Evolutionary conservation across 1,140 invertebrate genomes (phyloP).

Genomic region (Lutraria rhynchaena): DNA sequence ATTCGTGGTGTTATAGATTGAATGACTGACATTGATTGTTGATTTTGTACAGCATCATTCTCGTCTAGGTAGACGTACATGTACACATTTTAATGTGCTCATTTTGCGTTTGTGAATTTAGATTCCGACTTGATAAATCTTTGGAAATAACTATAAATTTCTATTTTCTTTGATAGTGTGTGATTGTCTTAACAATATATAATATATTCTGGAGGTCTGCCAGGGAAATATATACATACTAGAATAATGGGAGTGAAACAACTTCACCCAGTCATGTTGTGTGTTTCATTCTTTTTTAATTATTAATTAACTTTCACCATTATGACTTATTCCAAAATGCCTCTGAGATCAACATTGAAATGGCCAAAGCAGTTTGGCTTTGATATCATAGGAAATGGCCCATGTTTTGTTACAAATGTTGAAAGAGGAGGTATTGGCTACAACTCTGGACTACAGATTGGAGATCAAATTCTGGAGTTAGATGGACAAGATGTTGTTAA

Average conservation of each 20-base stretch:
- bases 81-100: neutral
- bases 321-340: conserved; percentile 69
- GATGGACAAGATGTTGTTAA: conserved; percentile 79
- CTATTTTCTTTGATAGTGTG: neutral
- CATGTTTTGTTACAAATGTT: conserved; percentile 78
- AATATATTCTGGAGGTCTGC: neutral
- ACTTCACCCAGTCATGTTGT: too few relatives aligned
- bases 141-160: neutral
- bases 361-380: conserved; percentile 81
- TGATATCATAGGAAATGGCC: conserved; percentile 79
- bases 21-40: neutral
- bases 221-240: neutral
- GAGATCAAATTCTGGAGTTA: conserved; percentile 80
- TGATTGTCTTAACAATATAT: neutral
- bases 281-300: neutral
- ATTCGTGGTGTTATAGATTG: neutral
- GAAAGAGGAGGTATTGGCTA: conserved; percentile 77
- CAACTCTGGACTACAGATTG: conserved; percentile 76
- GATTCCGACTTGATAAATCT: neutral
- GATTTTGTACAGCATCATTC: neutral
- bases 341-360: conserved; percentile 64
- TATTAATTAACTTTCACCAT: neutral
- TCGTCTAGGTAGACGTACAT: neutral
- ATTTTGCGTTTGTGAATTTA: neutral
- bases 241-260: neutral